phyloP scores from a whole-genome alignment of 2,797 vertebrate genomes.

The Myotis vivesi region DNA sequence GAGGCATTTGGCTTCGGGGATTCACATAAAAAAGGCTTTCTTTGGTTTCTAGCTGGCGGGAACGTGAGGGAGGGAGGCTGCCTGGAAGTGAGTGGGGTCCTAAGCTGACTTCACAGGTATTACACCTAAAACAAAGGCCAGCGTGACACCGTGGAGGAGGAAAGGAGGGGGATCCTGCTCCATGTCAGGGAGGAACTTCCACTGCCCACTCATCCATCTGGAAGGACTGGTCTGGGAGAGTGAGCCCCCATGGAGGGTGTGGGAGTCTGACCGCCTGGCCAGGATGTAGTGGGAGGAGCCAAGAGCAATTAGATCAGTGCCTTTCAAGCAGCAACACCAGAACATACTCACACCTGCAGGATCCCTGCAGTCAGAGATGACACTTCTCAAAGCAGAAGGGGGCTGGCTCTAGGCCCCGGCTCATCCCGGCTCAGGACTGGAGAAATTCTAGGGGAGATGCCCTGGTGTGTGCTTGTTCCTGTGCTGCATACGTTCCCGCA shows the following conservation, averaged over 20 bases:
- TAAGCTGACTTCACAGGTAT: neutral
- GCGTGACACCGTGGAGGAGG: rapidly evolving
- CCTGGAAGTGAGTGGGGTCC: neutral
- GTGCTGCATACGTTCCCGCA: neutral
- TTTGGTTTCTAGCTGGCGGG: neutral
- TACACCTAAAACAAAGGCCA: neutral
- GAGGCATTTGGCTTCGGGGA: neutral
- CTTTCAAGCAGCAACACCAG: neutral
- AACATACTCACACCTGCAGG: rapidly evolving
- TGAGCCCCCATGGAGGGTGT: rapidly evolving
- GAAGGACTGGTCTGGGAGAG: neutral
- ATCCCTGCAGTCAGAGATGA: rapidly evolving
- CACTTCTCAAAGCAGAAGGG: neutral
- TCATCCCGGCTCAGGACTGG: neutral
- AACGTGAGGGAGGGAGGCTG: neutral
- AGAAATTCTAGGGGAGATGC: neutral
- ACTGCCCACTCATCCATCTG: rapidly evolving
- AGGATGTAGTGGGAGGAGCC: neutral
- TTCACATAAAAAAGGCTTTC: neutral
- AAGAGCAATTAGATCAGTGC: too few relatives aligned
- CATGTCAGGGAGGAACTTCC: neutral
- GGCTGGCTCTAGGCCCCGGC: neutral
- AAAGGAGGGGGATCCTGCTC: neutral
- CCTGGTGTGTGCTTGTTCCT: neutral
- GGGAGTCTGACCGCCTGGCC: neutral